phyloP scores from a whole-genome alignment of 2,888 invertebrate genomes.

The Invenusta paracnida region DNA sequence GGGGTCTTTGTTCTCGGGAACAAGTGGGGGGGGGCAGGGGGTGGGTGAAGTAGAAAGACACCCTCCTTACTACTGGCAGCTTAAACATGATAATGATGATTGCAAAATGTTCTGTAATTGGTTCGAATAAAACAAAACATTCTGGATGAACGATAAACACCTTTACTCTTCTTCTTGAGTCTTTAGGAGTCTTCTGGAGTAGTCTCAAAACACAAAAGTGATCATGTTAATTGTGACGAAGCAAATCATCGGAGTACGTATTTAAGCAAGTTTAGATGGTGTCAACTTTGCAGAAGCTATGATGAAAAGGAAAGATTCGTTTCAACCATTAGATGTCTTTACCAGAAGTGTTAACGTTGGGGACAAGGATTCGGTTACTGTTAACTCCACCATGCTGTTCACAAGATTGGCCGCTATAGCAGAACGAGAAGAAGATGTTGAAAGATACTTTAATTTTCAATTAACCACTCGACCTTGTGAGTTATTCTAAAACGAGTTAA shows the following conservation, averaged over 20 bases:
- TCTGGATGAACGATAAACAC: background rate
- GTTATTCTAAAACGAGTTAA: background rate
- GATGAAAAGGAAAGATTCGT: background rate
- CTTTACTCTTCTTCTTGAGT: background rate
- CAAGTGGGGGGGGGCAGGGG: too few relatives aligned
- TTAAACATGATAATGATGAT: background rate
- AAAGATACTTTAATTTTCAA: background rate
- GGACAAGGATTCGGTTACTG: constrained; percentile 15
- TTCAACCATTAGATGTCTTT: too few relatives aligned
- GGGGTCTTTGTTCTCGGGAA: too few relatives aligned
- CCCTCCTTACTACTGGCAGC: too few relatives aligned
- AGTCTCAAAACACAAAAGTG: background rate
- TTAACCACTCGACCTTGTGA: background rate
- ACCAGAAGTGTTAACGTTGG: background rate
- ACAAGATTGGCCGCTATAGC: constrained; percentile 16
- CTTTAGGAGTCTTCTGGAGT: background rate
- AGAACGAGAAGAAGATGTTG: constrained; percentile 5
- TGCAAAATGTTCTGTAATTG: background rate
- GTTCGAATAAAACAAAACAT: background rate
- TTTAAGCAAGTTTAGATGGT: background rate
- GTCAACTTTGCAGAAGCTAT: background rate
- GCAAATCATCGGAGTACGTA: background rate
- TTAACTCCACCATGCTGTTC: constrained; percentile 13
- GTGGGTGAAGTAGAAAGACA: too few relatives aligned
- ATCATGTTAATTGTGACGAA: background rate